A percentile compares a stretch with the other conserved stretches of the same genome.
phyloP scores from a whole-genome alignment of 2,888 invertebrate species.

The Tethea ocularis region DNA sequence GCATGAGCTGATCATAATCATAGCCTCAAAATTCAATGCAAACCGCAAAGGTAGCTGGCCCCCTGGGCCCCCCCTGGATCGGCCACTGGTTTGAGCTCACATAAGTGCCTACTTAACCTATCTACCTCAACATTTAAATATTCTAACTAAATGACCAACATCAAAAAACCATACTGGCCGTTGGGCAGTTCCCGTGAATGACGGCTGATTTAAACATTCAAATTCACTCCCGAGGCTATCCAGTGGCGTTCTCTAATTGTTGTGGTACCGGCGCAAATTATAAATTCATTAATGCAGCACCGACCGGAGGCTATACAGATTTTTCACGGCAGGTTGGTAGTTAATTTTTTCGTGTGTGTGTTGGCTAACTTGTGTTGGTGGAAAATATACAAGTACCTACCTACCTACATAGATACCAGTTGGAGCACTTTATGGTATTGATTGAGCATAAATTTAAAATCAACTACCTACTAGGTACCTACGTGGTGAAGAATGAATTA shows the following conservation, averaged over 20 bases:
- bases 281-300: conserved; percentile 68
- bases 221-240: conserved; percentile 61
- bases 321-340: conserved; percentile 33
- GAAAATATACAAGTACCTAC: conserved; percentile 15
- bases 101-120: neutral
- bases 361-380: conserved; percentile 21
- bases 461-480: no score
- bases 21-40: no score
- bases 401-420: no score
- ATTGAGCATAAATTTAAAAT: no score
- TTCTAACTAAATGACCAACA: conserved; percentile 7
- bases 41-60: no score
- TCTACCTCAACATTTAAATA: neutral
- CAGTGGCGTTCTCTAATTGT: conserved; percentile 60
- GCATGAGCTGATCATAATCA: no score
- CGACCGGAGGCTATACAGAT: conserved; percentile 46
- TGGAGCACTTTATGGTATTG: neutral
- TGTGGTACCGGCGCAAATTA: conserved; percentile 61
- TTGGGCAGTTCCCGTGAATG: conserved; percentile 52
- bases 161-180: conserved; percentile 44
- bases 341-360: conserved; percentile 9
- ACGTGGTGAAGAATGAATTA: no score
- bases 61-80: no score
- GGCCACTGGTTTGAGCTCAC: neutral
- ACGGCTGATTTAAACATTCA: conserved; percentile 62